Percentiles rank a stretch among this genome's conserved stretches.
These are phyloP conservation scores for Caenorhabditis sp. DNA, from an alignment of 2,888 invertebrate species.

Conservation along the genomic window DNA sequence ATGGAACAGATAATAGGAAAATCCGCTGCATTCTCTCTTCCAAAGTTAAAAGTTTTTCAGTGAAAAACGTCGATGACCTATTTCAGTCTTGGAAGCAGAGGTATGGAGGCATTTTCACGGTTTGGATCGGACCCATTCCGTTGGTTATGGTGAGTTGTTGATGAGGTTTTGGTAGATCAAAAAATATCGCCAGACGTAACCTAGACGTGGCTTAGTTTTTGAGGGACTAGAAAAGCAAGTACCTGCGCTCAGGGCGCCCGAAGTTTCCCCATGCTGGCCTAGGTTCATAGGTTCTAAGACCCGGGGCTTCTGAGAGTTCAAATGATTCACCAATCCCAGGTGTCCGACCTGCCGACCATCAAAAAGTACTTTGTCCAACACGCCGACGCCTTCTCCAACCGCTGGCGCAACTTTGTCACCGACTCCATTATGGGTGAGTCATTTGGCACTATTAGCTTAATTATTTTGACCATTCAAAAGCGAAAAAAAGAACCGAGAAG, in stretches of 20 bases:
- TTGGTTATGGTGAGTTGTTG: conserved; percentile 79
- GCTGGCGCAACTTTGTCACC: conserved; percentile 82
- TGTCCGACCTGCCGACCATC: conserved; percentile 70
- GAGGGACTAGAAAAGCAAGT: too few relatives aligned
- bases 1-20: too few relatives aligned
- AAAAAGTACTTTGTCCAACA: conserved; percentile 80
- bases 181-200: too few relatives aligned
- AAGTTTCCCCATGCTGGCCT: too few relatives aligned
- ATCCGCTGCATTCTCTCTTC: too few relatives aligned
- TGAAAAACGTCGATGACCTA: conserved; percentile 72
- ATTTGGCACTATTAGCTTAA: background rate
- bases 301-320: too few relatives aligned
- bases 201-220: too few relatives aligned
- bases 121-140: conserved; percentile 82
- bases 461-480: background rate
- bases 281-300: too few relatives aligned
- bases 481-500: background rate
- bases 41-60: conserved; percentile 15
- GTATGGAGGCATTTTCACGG: conserved; percentile 80
- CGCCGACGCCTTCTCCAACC: conserved; percentile 80
- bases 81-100: conserved; percentile 72
- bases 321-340: conserved; percentile 57
- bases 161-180: too few relatives aligned
- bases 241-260: too few relatives aligned
- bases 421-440: conserved; percentile 80